These are phyloP conservation scores for Drosophila kambysellisi DNA, from an alignment of 2,888 invertebrate genomes.

Conservation along the genomic window DNA sequence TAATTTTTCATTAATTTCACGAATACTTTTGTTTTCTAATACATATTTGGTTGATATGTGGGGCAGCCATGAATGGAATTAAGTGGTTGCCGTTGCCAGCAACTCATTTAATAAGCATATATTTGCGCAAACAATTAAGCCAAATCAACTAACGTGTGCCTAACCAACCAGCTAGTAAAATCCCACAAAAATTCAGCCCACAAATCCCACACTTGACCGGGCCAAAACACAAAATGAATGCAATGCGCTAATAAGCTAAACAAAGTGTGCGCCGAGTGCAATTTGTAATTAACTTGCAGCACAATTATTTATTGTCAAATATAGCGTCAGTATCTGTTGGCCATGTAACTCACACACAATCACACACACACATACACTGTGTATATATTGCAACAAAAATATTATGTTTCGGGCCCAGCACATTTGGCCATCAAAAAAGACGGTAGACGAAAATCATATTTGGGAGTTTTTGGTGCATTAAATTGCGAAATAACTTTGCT, in stretches of 20 bases:
- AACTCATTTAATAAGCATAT: slow-evolving; percentile 51
- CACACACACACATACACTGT: slow-evolving; percentile 12
- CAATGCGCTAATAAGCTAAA: slow-evolving; percentile 71
- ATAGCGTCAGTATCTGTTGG: slow-evolving; percentile 47
- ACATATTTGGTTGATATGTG: slow-evolving; percentile 4
- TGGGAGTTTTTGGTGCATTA: slow-evolving; percentile 1
- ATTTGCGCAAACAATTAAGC: slow-evolving; percentile 66
- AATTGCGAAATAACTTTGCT: background rate
- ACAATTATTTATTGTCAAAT: slow-evolving; percentile 77
- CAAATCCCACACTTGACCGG: slow-evolving; percentile 41
- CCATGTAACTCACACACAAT: slow-evolving; percentile 39
- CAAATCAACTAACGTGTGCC: slow-evolving; percentile 60
- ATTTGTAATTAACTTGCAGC: slow-evolving; percentile 73
- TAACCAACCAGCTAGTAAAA: slow-evolving; percentile 54
- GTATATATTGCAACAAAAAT: slow-evolving; percentile 61
- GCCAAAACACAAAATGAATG: slow-evolving; percentile 17
- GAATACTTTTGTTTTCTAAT: slow-evolving; percentile 15
- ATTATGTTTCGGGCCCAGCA: slow-evolving; percentile 26
- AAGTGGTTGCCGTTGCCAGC: slow-evolving; percentile 32
- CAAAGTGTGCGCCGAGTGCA: slow-evolving; percentile 68
- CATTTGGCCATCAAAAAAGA: slow-evolving; percentile 21
- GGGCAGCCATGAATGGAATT: slow-evolving; percentile 43
- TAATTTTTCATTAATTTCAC: slow-evolving; percentile 15
- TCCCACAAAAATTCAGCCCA: slow-evolving; percentile 23
- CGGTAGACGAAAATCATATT: slow-evolving; percentile 12